Evolutionary conservation across 2,113 vertebrate species (phyloP).

Genomic region (Periophthalmus modestus): DNA sequence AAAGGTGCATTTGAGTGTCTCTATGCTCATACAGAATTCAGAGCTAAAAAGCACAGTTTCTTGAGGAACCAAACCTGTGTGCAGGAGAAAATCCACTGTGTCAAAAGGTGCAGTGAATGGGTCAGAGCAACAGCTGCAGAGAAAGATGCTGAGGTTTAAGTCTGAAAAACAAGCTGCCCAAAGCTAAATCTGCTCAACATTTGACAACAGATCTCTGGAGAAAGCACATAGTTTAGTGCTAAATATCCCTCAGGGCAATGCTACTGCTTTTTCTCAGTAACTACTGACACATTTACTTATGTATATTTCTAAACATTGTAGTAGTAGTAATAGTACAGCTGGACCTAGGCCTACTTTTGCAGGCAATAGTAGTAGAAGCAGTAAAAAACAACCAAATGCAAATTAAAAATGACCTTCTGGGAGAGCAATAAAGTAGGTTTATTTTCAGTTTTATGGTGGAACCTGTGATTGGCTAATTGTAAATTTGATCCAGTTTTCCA

Average conservation of each 20-base stretch:
- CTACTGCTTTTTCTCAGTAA: slow-evolving; percentile 26
- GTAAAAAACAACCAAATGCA: neutral
- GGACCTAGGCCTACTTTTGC: neutral
- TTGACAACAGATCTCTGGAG: slow-evolving; percentile 18
- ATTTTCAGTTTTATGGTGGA: slow-evolving; percentile 69
- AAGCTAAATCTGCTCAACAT: slow-evolving; percentile 59
- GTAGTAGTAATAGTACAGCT: neutral
- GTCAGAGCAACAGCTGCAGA: slow-evolving; percentile 29
- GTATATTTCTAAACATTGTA: neutral
- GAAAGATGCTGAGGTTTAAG: slow-evolving; percentile 33
- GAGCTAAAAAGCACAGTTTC: neutral
- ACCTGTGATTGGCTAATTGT: slow-evolving; percentile 74
- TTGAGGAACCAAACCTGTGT: slow-evolving; percentile 11
- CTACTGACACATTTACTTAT: neutral
- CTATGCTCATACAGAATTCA: neutral
- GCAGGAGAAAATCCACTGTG: slow-evolving; percentile 11
- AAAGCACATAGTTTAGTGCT: slow-evolving; percentile 21
- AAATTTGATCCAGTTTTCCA: slow-evolving; percentile 74
- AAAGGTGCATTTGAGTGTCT: neutral
- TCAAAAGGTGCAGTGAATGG: slow-evolving; percentile 20
- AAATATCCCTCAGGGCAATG: slow-evolving; percentile 56
- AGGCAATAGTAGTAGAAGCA: neutral
- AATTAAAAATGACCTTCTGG: neutral
- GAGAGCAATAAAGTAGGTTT: slow-evolving; percentile 33
- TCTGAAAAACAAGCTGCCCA: slow-evolving; percentile 54